A percentile compares a stretch with the other conserved stretches of the same genome.
These are phyloP conservation scores for Acrocyrtus sp. DNA, from an alignment of 2,888 invertebrate genomes.

Conservation along the genomic window DNA sequence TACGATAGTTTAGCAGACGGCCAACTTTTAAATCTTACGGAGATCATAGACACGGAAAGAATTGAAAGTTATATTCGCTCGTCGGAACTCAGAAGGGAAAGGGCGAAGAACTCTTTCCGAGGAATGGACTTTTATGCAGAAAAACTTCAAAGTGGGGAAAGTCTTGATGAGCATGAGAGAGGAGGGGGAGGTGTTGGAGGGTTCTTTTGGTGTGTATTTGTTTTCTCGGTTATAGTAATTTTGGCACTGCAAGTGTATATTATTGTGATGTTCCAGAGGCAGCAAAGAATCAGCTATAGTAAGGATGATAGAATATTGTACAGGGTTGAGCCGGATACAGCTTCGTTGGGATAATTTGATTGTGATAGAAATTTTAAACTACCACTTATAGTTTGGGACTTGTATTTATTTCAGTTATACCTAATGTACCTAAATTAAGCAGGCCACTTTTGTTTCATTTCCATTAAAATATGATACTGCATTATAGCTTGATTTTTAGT, in stretches of 20 bases:
- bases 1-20: conserved; percentile 28
- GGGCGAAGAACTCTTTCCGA: neutral
- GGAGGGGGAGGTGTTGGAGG: conserved; percentile 9
- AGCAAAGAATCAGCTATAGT: conserved; percentile 28
- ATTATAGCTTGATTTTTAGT: too few relatives aligned
- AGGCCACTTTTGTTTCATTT: neutral
- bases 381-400: too few relatives aligned
- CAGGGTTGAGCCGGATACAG: conserved; percentile 34
- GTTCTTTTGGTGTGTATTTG: conserved; percentile 43
- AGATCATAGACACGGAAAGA: conserved; percentile 34
- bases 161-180: conserved; percentile 2
- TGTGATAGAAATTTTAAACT: too few relatives aligned
- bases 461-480: too few relatives aligned
- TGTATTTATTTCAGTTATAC: too few relatives aligned
- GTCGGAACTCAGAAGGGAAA: conserved; percentile 16
- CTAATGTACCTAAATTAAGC: neutral
- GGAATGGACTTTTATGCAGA: conserved; percentile 36
- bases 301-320: conserved; percentile 52
- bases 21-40: conserved; percentile 37
- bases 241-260: conserved; percentile 44
- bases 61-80: conserved; percentile 31
- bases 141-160: conserved; percentile 20
- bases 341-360: conserved; percentile 17
- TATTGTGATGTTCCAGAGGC: conserved; percentile 34
- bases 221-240: conserved; percentile 22